These are phyloP conservation scores for Motacilla alba DNA, from an alignment of 2,113 vertebrate genomes.

Conservation along the genomic window DNA sequence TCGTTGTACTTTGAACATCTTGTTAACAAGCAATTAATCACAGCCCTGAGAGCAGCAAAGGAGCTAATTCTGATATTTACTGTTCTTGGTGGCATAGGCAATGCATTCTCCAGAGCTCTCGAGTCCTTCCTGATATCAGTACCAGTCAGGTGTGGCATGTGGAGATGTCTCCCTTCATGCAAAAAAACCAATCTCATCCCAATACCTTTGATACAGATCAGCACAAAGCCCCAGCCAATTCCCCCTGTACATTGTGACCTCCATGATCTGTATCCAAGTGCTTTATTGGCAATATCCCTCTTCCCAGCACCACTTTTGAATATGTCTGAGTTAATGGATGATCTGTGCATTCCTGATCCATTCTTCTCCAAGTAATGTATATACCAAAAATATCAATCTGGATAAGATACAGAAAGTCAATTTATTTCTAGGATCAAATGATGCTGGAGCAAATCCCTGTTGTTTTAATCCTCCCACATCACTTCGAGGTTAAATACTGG, in stretches of 20 bases:
- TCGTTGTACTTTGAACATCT: slow-evolving; percentile 62
- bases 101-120: slow-evolving; percentile 10
- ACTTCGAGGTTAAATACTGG: neutral
- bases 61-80: slow-evolving; percentile 64
- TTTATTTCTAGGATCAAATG: neutral
- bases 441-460: neutral
- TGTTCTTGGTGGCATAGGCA: slow-evolving; percentile 30
- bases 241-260: neutral
- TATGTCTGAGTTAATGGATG: neutral
- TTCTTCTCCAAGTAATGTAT: neutral
- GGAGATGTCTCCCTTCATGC: neutral
- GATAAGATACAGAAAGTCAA: neutral
- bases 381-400: neutral
- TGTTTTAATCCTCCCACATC: neutral
- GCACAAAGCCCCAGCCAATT: neutral
- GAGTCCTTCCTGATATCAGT: neutral
- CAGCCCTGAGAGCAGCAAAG: slow-evolving; percentile 46
- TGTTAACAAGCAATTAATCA: slow-evolving; percentile 75
- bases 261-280: neutral
- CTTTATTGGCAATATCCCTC: neutral
- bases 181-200: neutral
- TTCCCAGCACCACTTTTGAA: neutral
- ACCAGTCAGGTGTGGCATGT: neutral
- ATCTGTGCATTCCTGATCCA: neutral
- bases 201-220: neutral